Percentiles rank a stretch among this genome's conserved stretches.
phyloP scores from a whole-genome alignment of 1,140 invertebrate genomes.

The Anastrepha ludens region DNA sequence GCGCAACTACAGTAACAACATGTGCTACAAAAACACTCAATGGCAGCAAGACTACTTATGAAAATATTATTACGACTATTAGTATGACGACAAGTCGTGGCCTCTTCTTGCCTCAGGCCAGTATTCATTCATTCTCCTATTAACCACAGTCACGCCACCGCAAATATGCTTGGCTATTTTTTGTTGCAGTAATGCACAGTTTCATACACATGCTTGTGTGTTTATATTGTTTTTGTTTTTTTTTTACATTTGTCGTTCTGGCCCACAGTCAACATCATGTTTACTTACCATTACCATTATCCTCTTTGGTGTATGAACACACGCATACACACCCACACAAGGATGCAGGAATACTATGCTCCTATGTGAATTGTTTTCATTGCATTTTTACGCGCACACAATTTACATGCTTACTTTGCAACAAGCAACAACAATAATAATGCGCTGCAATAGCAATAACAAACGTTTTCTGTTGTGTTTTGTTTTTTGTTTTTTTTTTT shows the following conservation, averaged over 20 bases:
- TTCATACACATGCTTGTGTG: not conserved
- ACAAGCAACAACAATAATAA: not conserved
- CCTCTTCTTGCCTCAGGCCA: not conserved
- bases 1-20: not conserved
- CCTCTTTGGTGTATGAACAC: not conserved
- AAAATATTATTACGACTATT: slow-evolving; percentile 48
- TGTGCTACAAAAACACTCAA: not conserved
- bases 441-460: too few relatives aligned
- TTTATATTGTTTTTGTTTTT: not conserved
- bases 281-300: slow-evolving; percentile 4
- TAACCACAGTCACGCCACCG: not conserved
- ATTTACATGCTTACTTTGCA: not conserved
- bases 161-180: not conserved
- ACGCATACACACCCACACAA: too few relatives aligned
- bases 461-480: too few relatives aligned
- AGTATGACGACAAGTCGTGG: not conserved
- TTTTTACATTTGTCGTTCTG: not conserved
- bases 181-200: not conserved
- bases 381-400: not conserved
- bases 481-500: too few relatives aligned
- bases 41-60: slow-evolving; percentile 28
- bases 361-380: not conserved
- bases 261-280: slow-evolving; percentile 8
- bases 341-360: not conserved
- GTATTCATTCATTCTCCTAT: not conserved